Evolutionary conservation across 2,797 vertebrate species (phyloP), one percentile per base, ranked within the genome.

Genomic region (Bovichtus diacanthus): DNA sequence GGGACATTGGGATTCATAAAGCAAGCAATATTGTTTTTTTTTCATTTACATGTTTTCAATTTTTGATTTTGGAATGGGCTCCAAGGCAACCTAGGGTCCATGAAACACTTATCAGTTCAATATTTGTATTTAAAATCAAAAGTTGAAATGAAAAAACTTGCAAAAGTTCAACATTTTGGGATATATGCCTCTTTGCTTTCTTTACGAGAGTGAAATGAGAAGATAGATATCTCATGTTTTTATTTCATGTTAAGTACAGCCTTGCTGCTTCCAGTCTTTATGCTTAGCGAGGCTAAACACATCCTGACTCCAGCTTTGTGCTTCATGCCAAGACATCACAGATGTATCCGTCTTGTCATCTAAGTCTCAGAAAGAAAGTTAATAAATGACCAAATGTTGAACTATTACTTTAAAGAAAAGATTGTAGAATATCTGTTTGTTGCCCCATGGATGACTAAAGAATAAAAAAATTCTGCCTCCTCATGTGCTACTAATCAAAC

Each of bases 71-170:
- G 84, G 78, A 90, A 84, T 90, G 79, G 72, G 59, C 67, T 73
- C 70, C 41, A 43, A 76, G 62, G 61, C 58, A 81, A 64, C 60
- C 31, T 4, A 23, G 41, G 29, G 53, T 74, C 49, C 70, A 82
- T 83, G 59, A 79, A 84, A 87, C 88, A 89, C 87, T 84, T 88
- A 85, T 91, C 86, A 89, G 88, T 81, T 72, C 76, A 78, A 89
- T 74, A 31, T 64, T 47, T 82, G 16, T 36, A 38, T 66, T 62
- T 29, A 44, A 67, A 71, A 69, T 60, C 41, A 51, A 39, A 75
- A 23, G 16, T 34, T 60, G 0, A 56, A 66, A 43, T 54, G 9
- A 2, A 6, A 63, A 27, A 47, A 49, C 9, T 38, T 51, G 2
- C 53, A 60, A 38, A 2, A 27, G 9, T 25, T 59, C 5, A 46